Conservation (phyloP, 2,888 invertebrate species). For the Tridacna gigas region DNA sequence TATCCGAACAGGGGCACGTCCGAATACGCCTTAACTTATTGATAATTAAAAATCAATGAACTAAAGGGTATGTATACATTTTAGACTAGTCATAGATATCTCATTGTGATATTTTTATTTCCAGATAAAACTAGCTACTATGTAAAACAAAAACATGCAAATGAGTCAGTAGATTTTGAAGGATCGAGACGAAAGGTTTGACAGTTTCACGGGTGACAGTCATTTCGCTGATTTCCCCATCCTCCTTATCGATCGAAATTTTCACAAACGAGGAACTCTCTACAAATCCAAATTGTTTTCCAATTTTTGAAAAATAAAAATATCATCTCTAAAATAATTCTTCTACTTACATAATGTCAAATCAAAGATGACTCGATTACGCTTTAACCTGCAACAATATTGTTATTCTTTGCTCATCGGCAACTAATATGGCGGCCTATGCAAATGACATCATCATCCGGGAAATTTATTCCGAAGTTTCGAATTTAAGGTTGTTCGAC, state of each 20-base stretch:
- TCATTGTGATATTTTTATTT: too few relatives aligned
- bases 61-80: not conserved
- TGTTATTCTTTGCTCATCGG: slow-evolving; percentile 8
- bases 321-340: not conserved
- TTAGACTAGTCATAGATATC: too few relatives aligned
- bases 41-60: slow-evolving; percentile 34
- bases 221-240: not conserved
- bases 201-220: not conserved
- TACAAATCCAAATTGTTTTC: not conserved
- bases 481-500: slow-evolving; percentile 19
- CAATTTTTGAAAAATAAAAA: not conserved
- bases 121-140: too few relatives aligned
- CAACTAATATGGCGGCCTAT: slow-evolving; percentile 55
- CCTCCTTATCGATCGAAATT: not conserved
- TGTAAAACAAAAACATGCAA: not conserved
- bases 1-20: not conserved
- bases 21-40: slow-evolving; percentile 6
- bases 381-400: slow-evolving; percentile 6
- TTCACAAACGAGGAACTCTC: not conserved
- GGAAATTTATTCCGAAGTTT: slow-evolving; percentile 37
- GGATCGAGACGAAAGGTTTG: not conserved
- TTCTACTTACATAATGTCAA: slow-evolving; percentile 12
- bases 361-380: not conserved
- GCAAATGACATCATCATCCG: slow-evolving; percentile 60
- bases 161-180: not conserved